A percentile compares a stretch with the other conserved stretches of the same genome.
These are phyloP conservation scores for Xiphorhynchus erythropygius DNA, from an alignment of 2,797 vertebrate species.

Conservation along the genomic window DNA sequence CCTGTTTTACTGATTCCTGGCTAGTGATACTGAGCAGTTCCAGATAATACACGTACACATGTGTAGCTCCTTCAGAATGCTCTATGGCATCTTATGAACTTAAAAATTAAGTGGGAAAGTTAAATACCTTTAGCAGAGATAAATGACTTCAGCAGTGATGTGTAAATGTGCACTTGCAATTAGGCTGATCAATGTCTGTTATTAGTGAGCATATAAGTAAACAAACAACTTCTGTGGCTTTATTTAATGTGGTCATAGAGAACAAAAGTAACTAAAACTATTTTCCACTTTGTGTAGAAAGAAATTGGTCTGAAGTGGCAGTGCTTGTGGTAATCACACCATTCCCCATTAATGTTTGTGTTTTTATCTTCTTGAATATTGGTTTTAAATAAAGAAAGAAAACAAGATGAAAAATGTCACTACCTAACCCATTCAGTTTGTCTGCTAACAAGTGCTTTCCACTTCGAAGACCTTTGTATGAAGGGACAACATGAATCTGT, in stretches of 20 bases:
- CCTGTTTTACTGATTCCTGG: neutral
- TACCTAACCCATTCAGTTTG: neutral
- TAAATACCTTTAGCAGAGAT: neutral
- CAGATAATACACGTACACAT: neutral
- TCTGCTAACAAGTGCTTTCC: neutral
- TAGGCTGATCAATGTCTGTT: neutral
- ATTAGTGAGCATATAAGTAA: neutral
- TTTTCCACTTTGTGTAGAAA: neutral
- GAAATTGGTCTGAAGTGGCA: neutral
- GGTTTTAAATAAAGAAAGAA: neutral
- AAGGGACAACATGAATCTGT: neutral
- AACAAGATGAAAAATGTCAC: neutral
- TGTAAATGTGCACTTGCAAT: constrained; percentile 9
- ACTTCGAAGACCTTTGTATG: neutral
- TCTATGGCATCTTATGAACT: neutral
- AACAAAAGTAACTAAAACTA: neutral
- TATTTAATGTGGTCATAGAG: neutral
- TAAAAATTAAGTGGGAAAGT: neutral
- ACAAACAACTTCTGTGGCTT: neutral
- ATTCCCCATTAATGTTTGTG: neutral
- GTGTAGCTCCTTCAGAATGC: neutral
- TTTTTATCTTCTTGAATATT: constrained; percentile 12
- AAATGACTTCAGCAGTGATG: neutral
- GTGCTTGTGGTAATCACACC: neutral
- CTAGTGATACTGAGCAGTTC: neutral